Conservation (phyloP, 2,113 vertebrate species). For the Albula glossodonta region DNA sequence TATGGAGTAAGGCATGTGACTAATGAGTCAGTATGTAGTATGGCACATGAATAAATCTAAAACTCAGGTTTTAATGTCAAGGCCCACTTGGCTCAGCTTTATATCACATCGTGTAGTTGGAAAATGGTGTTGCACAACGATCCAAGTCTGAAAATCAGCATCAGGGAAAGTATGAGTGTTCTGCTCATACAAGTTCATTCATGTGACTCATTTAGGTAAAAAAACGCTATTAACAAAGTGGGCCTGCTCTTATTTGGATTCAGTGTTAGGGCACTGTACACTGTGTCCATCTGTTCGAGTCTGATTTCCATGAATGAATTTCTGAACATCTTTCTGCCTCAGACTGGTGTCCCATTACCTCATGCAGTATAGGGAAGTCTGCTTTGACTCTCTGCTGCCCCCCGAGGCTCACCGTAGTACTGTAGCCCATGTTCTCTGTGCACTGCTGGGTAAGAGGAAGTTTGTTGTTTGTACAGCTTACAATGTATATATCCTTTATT, state of each 20-base stretch:
- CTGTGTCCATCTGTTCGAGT: neutral
- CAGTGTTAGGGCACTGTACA: neutral
- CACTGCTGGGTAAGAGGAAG: constrained; percentile 59
- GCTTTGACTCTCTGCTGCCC: constrained; percentile 58
- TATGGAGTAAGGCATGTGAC: no score
- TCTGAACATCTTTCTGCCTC: neutral
- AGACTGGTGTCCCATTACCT: constrained; percentile 55
- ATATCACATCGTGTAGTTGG: no score
- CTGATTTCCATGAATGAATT: neutral
- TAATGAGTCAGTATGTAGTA: no score
- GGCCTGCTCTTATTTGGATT: neutral
- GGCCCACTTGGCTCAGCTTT: no score
- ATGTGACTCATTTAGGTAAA: neutral
- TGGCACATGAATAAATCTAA: no score
- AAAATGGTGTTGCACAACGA: no score
- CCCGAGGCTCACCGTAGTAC: constrained; percentile 46
- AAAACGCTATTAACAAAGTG: neutral
- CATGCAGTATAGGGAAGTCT: constrained; percentile 35
- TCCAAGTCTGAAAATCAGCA: no score
- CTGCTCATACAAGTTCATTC: no score
- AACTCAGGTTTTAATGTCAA: no score
- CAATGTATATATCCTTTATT: neutral
- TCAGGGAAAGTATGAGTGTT: no score
- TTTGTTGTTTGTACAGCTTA: neutral
- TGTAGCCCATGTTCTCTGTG: constrained; percentile 60